These are phyloP conservation scores for Sinhomidia bicolor DNA, from an alignment of 2,888 invertebrate genomes.

Conservation along the genomic window DNA sequence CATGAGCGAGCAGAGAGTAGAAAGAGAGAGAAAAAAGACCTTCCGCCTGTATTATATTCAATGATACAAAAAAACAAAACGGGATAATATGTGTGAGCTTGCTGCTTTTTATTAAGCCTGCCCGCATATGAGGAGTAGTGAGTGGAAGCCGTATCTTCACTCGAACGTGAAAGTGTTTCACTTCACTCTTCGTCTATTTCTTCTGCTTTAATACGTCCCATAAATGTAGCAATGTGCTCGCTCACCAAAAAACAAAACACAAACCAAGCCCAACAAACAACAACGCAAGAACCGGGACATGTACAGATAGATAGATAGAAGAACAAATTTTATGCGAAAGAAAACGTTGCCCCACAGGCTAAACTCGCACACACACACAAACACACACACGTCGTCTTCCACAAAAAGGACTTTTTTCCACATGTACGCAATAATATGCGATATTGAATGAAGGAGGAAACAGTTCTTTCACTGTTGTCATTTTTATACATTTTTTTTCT, in stretches of 20 bases:
- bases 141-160: conserved; percentile 7
- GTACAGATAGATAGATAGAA: background rate
- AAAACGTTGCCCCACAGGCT: conserved; percentile 41
- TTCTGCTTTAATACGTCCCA: conserved; percentile 23
- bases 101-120: too few relatives aligned
- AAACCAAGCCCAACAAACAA: conserved; percentile 18
- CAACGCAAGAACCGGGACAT: background rate
- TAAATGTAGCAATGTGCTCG: conserved; percentile 41
- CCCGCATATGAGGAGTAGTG: background rate
- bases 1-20: conserved; percentile 55
- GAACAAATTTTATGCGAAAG: conserved; percentile 14
- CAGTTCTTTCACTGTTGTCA: conserved; percentile 7
- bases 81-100: background rate
- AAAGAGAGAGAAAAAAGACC: background rate
- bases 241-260: background rate
- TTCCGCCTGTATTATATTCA: background rate
- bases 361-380: background rate
- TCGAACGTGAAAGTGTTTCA: conserved; percentile 56
- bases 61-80: conserved; percentile 25
- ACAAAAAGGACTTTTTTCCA: background rate
- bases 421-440: background rate
- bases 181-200: conserved; percentile 38
- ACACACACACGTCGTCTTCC: background rate
- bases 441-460: background rate
- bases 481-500: background rate